phyloP scores from a whole-genome alignment of 2,888 invertebrate species.

The Scaptomyza polygonia region DNA sequence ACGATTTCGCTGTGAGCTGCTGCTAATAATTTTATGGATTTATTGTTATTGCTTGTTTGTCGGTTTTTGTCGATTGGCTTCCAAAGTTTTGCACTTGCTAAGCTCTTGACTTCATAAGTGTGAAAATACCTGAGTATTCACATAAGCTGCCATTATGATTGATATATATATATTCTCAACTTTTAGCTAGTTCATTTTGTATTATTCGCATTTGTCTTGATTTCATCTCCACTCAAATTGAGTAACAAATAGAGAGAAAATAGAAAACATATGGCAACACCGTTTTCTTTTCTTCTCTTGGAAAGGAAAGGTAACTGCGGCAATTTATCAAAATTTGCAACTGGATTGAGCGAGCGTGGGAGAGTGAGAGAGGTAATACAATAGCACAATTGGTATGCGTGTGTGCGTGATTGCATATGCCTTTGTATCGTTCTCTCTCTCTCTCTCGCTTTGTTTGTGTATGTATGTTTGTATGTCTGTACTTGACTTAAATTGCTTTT shows the following conservation, averaged over 20 bases:
- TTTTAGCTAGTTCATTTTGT: too few species aligned
- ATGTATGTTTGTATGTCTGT: conserved; percentile 46
- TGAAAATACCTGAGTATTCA: neutral
- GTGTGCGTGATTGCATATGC: conserved; percentile 49
- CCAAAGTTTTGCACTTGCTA: conserved; percentile 27
- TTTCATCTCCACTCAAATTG: conserved; percentile 60
- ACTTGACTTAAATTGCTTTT: conserved; percentile 79
- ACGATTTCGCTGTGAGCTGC: conserved; percentile 47
- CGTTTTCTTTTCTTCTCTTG: conserved; percentile 15
- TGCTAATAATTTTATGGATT: conserved; percentile 73
- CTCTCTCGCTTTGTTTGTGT: conserved; percentile 4
- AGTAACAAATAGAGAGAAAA: conserved; percentile 39
- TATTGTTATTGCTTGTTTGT: conserved; percentile 57
- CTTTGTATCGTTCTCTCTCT: conserved; percentile 2
- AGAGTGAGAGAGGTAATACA: neutral
- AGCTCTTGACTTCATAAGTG: conserved; percentile 38
- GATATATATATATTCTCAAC: too few species aligned
- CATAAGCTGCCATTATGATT: too few species aligned
- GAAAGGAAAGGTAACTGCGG: conserved; percentile 77
- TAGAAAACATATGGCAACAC: conserved; percentile 53
- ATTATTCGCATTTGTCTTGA: conserved; percentile 72
- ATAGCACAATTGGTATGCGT: conserved; percentile 67
- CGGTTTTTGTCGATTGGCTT: conserved; percentile 1
- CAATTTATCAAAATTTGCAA: conserved; percentile 80
- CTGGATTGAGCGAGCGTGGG: conserved; percentile 39